Base-by-base conservation (phyloP, 2,888 invertebrate genomes). In the Hypselothyrea guttata region DNA sequence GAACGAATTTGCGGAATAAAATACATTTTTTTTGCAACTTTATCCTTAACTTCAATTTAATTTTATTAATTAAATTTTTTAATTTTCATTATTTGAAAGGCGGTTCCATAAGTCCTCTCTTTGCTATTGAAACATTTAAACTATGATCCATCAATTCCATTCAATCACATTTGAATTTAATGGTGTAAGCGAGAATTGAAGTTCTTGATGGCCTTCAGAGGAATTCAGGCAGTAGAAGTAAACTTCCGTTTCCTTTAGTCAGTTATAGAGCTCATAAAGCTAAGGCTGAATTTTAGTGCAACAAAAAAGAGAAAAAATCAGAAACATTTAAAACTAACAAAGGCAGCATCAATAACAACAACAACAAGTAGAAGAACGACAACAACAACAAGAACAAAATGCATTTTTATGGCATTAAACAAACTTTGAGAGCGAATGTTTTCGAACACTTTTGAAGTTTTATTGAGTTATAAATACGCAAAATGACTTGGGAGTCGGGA, bases 371-470 rank as follows among this genome's bases (percentile, higher is more conserved):
- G 55, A 57, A 35, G 47, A 56, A 30, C 37, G 54, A 52, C 46
- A 57, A 15, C 37, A 60, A 34, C 52, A 58, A 38, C 55, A 69
- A 41, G n/a, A 65, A 35, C 47, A 75, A 61, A 78, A 54, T 79
- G 65, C 74, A 74, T 71, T 78, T 78, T 78, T 77, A 78, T 78
- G 56, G 78, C 67, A 70, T 81, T 78, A 78, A 78, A 78, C 75
- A 78, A 78, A 78, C 82, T 75, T 75, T 78, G 82, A 82, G 78
- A 78, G 78, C 60, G 76, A 64, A 79, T 79, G 79, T 79, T 81
- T 83, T 76, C 72, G 67, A 81, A 81, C 81, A 83, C 84, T 81
- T 81, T 81, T 81, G 81, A 81, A 81, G 81, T 81, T 83, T 81
- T 81, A 81, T 81, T 81, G 77, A 83, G 84, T 83, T 81, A 81